Percentiles rank a stretch among this genome's conserved stretches.
Evolutionary conservation across 2,797 vertebrate genomes (phyloP).

Genomic region (Micrastur ruficollis): DNA sequence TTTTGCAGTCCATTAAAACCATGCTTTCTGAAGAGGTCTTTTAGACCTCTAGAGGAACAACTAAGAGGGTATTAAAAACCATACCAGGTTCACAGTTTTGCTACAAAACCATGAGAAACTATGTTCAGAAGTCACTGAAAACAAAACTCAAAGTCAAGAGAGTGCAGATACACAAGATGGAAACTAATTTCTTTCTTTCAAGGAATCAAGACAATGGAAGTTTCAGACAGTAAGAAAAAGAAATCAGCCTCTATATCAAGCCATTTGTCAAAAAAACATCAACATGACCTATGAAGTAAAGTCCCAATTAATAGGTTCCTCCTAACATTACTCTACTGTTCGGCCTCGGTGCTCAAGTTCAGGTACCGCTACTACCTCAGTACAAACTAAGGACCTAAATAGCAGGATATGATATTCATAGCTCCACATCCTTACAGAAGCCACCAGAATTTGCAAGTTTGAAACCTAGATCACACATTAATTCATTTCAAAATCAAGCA

Average conservation of each 20-base stretch:
- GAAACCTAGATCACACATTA: not conserved
- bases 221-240: not conserved
- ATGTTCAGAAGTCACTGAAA: not conserved
- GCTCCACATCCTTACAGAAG: not conserved
- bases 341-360: not conserved
- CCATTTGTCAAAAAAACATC: not conserved
- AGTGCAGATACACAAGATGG: not conserved
- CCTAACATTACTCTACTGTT: not conserved
- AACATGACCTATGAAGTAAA: not conserved
- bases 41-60: not conserved
- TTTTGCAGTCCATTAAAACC: not conserved
- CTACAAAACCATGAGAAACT: not conserved
- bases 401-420: not conserved
- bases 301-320: not conserved
- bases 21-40: not conserved
- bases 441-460: not conserved
- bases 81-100: not conserved
- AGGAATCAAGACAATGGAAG: not conserved
- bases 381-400: not conserved
- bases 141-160: not conserved
- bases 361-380: not conserved
- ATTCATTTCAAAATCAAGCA: not conserved
- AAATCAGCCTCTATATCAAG: not conserved
- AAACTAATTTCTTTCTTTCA: not conserved
- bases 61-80: not conserved